phyloP scores from a whole-genome alignment of 2,797 vertebrate genomes.

The Menidia menidia region DNA sequence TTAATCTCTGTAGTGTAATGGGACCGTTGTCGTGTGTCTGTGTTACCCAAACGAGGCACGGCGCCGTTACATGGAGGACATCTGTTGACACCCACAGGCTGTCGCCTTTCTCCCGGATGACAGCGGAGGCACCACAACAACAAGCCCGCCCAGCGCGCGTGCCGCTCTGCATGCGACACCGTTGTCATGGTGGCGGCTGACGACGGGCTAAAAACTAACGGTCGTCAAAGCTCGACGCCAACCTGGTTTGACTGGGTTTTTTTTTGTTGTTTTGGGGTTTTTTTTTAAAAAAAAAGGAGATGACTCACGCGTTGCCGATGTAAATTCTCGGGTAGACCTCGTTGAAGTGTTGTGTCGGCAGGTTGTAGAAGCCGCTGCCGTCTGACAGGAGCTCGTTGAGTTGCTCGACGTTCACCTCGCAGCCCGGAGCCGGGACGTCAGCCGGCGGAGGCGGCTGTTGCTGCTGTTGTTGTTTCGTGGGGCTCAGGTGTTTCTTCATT shows the following conservation, averaged over 20 bases:
- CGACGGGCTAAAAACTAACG: constrained; percentile 14
- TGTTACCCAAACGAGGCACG: constrained; percentile 17
- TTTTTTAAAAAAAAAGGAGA: neutral
- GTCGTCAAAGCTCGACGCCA: constrained; percentile 40
- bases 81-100: constrained; percentile 68
- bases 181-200: constrained; percentile 38
- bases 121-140: constrained; percentile 33
- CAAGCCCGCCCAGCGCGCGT: constrained; percentile 27
- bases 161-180: constrained; percentile 56
- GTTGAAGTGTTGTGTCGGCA: constrained; percentile 95
- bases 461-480: constrained; percentile 69
- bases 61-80: constrained; percentile 6
- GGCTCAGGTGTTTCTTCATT: constrained; percentile 87
- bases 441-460: constrained; percentile 36
- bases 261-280: no score
- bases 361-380: constrained; percentile 92
- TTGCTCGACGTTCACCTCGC: constrained; percentile 88
- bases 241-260: neutral
- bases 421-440: constrained; percentile 70
- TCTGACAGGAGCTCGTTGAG: constrained; percentile 93
- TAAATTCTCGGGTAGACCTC: constrained; percentile 94
- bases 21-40: neutral
- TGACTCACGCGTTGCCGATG: constrained; percentile 97
- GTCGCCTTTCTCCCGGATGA: constrained; percentile 23
- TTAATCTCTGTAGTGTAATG: no score